Evolutionary conservation across 92 coral and sea anemone genomes (phyloP).

Genomic region (Palythoa grandis): DNA sequence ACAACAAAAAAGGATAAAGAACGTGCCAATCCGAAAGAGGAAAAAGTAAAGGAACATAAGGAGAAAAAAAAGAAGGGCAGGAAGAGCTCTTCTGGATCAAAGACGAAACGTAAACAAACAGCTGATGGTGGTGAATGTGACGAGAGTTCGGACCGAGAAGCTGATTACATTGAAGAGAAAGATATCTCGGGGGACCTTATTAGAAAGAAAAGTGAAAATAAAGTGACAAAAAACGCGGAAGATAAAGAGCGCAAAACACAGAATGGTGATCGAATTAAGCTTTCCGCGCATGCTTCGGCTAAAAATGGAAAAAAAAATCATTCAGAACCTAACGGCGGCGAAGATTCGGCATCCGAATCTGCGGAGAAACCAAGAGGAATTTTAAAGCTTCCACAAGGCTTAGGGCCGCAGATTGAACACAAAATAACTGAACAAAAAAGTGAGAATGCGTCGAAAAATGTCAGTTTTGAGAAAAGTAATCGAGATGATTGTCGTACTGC

Average conservation of each 20-base stretch:
- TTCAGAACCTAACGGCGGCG: not conserved
- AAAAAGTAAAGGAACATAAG: slow-evolving; percentile 29
- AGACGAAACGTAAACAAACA: slow-evolving; percentile 24
- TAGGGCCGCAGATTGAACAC: slow-evolving; percentile 40
- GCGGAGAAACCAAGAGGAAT: slow-evolving; percentile 64
- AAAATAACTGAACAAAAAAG: slow-evolving; percentile 22
- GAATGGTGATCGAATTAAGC: not conserved
- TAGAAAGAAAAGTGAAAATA: not conserved
- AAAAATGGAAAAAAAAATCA: not conserved
- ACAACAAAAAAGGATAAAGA: slow-evolving; percentile 17
- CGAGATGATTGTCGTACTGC: slow-evolving; percentile 13
- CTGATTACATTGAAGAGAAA: slow-evolving; percentile 18
- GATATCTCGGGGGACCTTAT: not conserved
- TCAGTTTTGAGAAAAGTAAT: not conserved
- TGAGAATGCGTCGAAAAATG: not conserved
- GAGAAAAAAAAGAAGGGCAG: slow-evolving; percentile 45
- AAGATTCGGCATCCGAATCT: not conserved
- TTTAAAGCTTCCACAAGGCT: slow-evolving; percentile 74
- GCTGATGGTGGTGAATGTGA: slow-evolving; percentile 40
- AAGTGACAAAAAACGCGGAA: not conserved
- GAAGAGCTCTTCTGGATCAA: slow-evolving; percentile 20
- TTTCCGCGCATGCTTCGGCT: not conserved
- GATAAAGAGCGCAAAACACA: not conserved
- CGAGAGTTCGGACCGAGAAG: slow-evolving; percentile 42
- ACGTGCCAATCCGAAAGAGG: slow-evolving; percentile 30